phyloP scores from a whole-genome alignment of 2,888 invertebrate species.

The Leptopilina drosophilae region DNA sequence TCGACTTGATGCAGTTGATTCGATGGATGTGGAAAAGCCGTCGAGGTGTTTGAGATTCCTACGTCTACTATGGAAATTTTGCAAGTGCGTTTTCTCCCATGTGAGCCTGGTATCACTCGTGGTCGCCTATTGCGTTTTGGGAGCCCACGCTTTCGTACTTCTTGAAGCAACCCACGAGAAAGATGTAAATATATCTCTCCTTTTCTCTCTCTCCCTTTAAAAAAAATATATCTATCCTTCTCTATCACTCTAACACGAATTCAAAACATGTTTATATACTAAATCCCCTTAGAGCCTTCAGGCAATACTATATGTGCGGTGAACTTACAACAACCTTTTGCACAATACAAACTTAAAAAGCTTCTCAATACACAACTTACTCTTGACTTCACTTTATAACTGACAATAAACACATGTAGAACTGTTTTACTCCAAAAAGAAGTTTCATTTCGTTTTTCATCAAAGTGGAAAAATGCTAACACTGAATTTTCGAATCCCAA shows the following conservation, averaged over 20 bases:
- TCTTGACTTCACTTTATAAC: background rate
- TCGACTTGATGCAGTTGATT: constrained; percentile 35
- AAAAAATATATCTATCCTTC: background rate
- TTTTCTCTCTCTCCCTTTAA: background rate
- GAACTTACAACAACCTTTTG: constrained; percentile 28
- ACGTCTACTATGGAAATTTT: constrained; percentile 70
- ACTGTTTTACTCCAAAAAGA: background rate
- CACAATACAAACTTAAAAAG: constrained; percentile 22
- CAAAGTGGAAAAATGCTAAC: background rate
- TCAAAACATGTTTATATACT: background rate
- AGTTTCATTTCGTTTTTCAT: constrained; percentile 11
- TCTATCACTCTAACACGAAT: background rate
- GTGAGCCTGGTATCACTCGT: constrained; percentile 92
- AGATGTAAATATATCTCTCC: constrained; percentile 78
- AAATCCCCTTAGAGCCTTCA: constrained; percentile 18
- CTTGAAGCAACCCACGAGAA: constrained; percentile 87
- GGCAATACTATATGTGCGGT: background rate
- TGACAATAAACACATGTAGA: background rate
- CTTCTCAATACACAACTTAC: background rate
- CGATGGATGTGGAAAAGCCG: constrained; percentile 62
- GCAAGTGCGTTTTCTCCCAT: constrained; percentile 89
- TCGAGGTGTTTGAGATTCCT: constrained; percentile 69
- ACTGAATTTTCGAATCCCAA: no score
- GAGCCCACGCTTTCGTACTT: constrained; percentile 89
- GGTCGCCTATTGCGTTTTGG: constrained; percentile 92